Base-by-base conservation (phyloP, 2,113 vertebrate species). In the Oceanodroma tethys region DNA sequence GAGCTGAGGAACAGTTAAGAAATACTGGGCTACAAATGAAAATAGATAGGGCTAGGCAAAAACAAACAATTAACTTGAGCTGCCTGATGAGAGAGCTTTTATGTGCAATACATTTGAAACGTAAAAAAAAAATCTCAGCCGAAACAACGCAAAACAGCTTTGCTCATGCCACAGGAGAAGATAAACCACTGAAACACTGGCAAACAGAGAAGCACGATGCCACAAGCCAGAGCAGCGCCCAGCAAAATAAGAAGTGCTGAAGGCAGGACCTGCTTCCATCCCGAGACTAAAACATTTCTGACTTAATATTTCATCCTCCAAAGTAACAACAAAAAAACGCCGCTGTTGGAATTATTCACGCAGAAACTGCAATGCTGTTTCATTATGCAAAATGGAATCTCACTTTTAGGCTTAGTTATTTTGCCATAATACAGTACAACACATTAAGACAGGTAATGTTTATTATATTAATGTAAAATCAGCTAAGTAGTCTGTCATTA, bases 401-500 rank as follows among this genome's bases (percentile, higher is more conserved):
- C 95, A 89, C 97, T 97, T 97, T 97, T 71, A 96, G 97, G 93
- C 93, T 97, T 90, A 47, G 91, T 82, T 98, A 76, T 97, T 98
- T 97, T 97, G 94, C 97, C 90, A 84, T 83, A 97, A 98, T 83
- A 94, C 93, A 87, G 81, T 76, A 93, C 83, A 96, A 97, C 80
- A 93, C 97, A 97, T 94, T 89, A 97, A 95, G 95, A 94, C 97
- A 98, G 97, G 98, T 98, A 98, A 97, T 96, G 97, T 98, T 98
- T 98, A 98, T 98, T 98, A 95, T 97, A 98, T 98, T 98, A 98
- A 98, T 96, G 98, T 97, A 98, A 97, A 98, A 98, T 96, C 98
- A 98, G 96, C 96, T 98, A 98, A 98, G 97, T 94, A 98, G 95
- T 97, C 95, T 93, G 93, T 93, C 97, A 98, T 98, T 98, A 98